Base-by-base conservation (phyloP, 92 coral and sea anemone genomes). In the Paragorgia papillata region DNA sequence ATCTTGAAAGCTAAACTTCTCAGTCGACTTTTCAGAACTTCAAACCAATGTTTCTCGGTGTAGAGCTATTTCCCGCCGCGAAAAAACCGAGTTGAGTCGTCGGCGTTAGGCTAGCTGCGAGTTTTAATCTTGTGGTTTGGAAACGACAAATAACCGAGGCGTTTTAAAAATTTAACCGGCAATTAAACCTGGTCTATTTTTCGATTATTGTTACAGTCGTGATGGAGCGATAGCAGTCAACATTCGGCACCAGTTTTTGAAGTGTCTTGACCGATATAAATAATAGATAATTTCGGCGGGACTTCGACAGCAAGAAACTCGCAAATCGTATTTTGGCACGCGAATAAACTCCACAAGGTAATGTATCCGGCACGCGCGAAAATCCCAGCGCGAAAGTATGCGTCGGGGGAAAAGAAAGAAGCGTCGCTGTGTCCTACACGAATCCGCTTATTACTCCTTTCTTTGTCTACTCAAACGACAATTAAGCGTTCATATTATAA, bases 381-480 rank as follows among this genome's bases (percentile, higher is more conserved):
- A 29, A 46, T 46, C 71, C 6, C 31, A 29, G 51, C 54, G 15
- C 28, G 30, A 19, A 34, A 62, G 37, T 22, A 2, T 44, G 7
- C 29, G 3, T 12, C 19, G 22, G 54, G 1, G 1, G 8, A 18
- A 2, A 33, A 19, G 10, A 7, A 2, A 33, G 29, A 22, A 7
- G 1, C 10, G 26, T 64, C 17, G 27, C 31, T 6, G 31, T n/a
- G 41, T 13, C 9, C 30, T 0, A 37, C 71, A 64, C 71, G 71
- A 31, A n/a, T 37, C 71, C 71, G 32, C 34, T 25, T 25, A 25
- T 32, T 26, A 20, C 64, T 3, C 4, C 17, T 58, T 55, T 51
- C 51, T 69, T 69, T 69, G 78, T 71, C 78, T n/a, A 53, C 30
- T 31, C 51, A 71, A 71, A 71, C 34, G 54, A 51, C 78, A 71